Evolutionary conservation across 2,113 vertebrate species (phyloP).

Genomic region (Oncorhynchus keta): DNA sequence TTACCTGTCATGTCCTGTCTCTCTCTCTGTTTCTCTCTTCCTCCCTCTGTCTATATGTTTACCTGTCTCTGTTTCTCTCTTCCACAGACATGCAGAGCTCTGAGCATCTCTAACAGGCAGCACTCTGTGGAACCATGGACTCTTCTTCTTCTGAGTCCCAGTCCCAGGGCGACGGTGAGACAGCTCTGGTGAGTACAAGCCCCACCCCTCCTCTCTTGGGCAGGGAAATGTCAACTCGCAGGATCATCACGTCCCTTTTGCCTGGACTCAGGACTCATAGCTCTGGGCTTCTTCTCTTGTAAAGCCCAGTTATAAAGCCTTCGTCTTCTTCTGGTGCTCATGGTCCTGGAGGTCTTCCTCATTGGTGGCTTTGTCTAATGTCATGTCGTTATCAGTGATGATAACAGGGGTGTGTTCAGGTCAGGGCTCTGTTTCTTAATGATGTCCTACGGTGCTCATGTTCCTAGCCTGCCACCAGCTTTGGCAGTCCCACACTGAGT

Average conservation of each 20-base stretch:
- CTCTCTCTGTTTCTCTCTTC: too few relatives aligned
- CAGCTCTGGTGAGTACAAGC: conserved; percentile 66
- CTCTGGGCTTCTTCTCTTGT: too few relatives aligned
- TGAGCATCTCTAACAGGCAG: too few relatives aligned
- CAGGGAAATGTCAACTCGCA: not conserved
- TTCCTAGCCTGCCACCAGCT: not conserved
- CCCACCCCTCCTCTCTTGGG: too few relatives aligned
- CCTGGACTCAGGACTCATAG: too few relatives aligned
- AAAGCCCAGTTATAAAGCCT: too few relatives aligned
- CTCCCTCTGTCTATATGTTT: too few relatives aligned
- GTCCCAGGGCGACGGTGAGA: conserved; percentile 68
- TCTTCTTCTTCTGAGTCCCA: too few relatives aligned
- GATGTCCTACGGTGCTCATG: not conserved
- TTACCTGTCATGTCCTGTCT: too few relatives aligned
- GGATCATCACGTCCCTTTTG: too few relatives aligned
- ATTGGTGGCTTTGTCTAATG: not conserved
- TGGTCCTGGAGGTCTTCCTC: not conserved
- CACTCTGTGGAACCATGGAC: too few relatives aligned
- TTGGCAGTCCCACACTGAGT: not conserved
- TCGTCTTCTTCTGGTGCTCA: not conserved
- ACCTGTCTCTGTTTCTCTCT: not conserved
- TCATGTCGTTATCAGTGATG: not conserved
- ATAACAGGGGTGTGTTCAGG: not conserved
- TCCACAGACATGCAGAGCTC: conserved; percentile 59
- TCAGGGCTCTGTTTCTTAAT: not conserved